Conservation (phyloP, 2,888 invertebrate species). For the Mesochorus sp. region DNA sequence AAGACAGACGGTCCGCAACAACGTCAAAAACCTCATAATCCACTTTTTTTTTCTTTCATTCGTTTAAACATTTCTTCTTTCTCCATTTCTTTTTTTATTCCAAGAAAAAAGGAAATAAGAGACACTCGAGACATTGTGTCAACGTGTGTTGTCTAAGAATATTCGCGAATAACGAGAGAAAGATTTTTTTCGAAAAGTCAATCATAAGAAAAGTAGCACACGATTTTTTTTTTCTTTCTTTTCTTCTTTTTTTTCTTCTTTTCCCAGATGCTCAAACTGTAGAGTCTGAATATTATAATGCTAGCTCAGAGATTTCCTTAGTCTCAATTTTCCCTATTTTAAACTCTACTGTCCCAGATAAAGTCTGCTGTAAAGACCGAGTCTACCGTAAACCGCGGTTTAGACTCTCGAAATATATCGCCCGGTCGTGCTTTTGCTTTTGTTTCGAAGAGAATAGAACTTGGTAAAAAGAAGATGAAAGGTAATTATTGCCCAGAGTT, state of each 20-base stretch:
- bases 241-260: not conserved
- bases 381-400: constrained; percentile 34
- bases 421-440: constrained; percentile 26
- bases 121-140: constrained; percentile 22
- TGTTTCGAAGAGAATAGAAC: constrained; percentile 34
- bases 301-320: constrained; percentile 39
- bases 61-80: constrained; percentile 3
- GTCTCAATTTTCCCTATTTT: constrained; percentile 64
- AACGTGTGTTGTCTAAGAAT: constrained; percentile 29
- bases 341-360: constrained; percentile 63
- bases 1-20: not conserved
- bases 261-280: not conserved
- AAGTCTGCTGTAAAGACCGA: too few relatives aligned
- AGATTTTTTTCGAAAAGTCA: not conserved
- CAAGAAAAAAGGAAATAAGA: constrained; percentile 35
- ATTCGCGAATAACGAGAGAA: constrained; percentile 11
- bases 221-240: not conserved
- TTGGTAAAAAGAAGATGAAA: constrained; percentile 5
- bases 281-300: not conserved
- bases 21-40: constrained; percentile 5
- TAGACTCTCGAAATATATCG: constrained; percentile 62
- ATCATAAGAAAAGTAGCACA: constrained; percentile 10
- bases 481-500: too few relatives aligned
- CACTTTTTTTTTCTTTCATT: not conserved
- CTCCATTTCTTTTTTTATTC: not conserved